These are phyloP conservation scores for Coptodon bakossiorum DNA, from an alignment of 2,113 vertebrate species.

Conservation along the genomic window DNA sequence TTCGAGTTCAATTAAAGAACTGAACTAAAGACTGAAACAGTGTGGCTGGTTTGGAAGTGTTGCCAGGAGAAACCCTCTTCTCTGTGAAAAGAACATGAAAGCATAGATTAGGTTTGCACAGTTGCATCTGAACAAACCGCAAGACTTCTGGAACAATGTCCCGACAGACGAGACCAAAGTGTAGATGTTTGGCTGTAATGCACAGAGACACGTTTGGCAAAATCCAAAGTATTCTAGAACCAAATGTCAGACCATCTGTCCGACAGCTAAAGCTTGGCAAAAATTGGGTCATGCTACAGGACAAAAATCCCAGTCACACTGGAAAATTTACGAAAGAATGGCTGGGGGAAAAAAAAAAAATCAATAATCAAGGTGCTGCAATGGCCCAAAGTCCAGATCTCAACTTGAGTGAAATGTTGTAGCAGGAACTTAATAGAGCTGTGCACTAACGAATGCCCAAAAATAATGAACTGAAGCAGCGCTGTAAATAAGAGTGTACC, in stretches of 20 bases:
- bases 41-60: not conserved
- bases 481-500: not conserved
- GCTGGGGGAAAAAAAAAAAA: accelerated
- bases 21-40: not conserved
- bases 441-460: accelerated
- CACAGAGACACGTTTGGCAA: not conserved
- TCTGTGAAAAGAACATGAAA: not conserved
- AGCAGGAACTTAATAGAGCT: not conserved
- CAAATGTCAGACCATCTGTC: not conserved
- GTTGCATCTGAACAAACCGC: not conserved
- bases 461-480: not conserved
- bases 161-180: not conserved
- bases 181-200: not conserved
- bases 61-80: not conserved
- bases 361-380: not conserved
- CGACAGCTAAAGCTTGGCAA: not conserved
- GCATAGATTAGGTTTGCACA: not conserved
- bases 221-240: not conserved
- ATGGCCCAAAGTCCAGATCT: not conserved
- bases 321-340: not conserved
- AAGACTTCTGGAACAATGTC: not conserved
- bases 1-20: not conserved
- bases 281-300: not conserved
- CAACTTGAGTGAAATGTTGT: not conserved
- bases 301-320: not conserved